Conservation (phyloP, 2,797 vertebrate species). For the Aulostomus chinensis region DNA sequence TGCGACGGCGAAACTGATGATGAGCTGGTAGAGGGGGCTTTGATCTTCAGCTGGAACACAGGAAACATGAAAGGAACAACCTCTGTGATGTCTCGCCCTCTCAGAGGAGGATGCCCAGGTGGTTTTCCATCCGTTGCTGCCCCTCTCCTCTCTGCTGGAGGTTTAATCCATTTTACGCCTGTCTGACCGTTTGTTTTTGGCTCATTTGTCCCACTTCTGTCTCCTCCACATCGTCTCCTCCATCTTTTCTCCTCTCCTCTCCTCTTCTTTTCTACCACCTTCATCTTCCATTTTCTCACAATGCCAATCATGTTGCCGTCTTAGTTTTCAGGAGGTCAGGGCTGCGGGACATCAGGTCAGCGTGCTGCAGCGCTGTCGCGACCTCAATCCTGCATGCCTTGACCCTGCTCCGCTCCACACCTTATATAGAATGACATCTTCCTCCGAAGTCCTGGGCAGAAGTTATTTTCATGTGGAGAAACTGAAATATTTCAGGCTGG, state of each 20-base stretch:
- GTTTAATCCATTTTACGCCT: constrained; percentile 12
- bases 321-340: constrained; percentile 11
- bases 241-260: neutral
- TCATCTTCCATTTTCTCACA: neutral
- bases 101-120: neutral
- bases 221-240: neutral
- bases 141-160: constrained; percentile 14
- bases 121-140: constrained; percentile 1
- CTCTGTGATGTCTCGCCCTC: neutral
- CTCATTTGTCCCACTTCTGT: constrained; percentile 10
- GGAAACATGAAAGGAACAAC: too few species aligned
- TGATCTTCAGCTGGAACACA: too few species aligned
- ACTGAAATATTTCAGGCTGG: too few species aligned
- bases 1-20: too few species aligned
- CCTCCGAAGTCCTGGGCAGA: too few species aligned
- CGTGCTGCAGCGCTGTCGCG: neutral
- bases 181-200: constrained; percentile 14
- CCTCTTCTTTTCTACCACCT: neutral
- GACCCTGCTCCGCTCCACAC: neutral
- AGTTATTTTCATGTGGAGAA: too few species aligned
- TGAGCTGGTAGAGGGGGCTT: too few species aligned
- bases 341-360: neutral
- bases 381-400: neutral
- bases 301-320: neutral
- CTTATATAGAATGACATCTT: constrained; percentile 4